Base-by-base conservation (phyloP, 1,140 invertebrate species). In the Sweltsa coloradensis region DNA sequence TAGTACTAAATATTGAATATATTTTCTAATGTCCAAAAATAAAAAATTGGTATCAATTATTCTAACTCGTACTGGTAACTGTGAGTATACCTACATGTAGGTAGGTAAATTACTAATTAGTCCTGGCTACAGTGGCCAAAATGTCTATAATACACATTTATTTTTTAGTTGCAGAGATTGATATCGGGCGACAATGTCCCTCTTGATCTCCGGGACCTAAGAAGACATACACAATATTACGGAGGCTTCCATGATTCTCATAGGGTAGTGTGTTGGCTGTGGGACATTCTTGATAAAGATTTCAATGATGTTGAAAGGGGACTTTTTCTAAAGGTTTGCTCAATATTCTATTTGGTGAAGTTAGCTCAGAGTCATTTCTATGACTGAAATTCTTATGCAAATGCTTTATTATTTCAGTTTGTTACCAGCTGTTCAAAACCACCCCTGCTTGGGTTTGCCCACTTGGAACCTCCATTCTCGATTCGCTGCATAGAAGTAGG, bases 221-320 rank as follows among this genome's bases (percentile, higher is more conserved):
- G 92, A 43, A 80, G 80, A 54, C 83, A 98, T 66, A 97, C 94
- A 2, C 90, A 96, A 68, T 99, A 99, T 70, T 99, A 96, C 69
- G 97, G 96, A 27, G 97, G 97, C 5, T 99, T 98, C 68, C 96
- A 99, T 65, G 92, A 96, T 67, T 95, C 89, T 51, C 97, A 99
- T 69, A 75, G 91, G 52, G 91, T 99, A 29, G 87, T 99, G 13
- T 84, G 87, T 58, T 99, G 97, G 97, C 70, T 99, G 11, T 99
- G 97, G 97, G 92, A 98, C 66, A 91, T 99, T 53, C 67, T 99
- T 22, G 88, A 95, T 56, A 86, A 90, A 58, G 95, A 99, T 67
- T 98, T 99, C 65, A 82, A 73, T 7, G 82, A 89, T 62, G 77
- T 92, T 41, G 96, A 99, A 67, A 77, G 85, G 50, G 80, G 83